Percentiles rank a stretch among this genome's conserved stretches.
phyloP scores from a whole-genome alignment of 2,797 vertebrate genomes.

The Schizopygopsis malacanthus region DNA sequence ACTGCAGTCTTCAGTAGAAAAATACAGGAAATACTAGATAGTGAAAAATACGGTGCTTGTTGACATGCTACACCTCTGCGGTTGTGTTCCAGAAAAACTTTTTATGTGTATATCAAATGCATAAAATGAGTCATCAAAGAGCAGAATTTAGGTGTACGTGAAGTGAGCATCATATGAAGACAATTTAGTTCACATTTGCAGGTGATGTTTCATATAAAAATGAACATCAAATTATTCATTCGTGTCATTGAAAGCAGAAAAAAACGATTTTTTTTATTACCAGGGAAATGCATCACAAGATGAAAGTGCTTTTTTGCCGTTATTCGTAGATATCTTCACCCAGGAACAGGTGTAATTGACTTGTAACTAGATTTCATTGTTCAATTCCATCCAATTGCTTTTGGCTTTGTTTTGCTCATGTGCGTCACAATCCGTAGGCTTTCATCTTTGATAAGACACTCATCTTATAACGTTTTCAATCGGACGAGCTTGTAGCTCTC shows the following conservation, averaged over 20 bases:
- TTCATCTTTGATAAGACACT: constrained; percentile 44
- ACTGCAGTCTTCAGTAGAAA: not conserved
- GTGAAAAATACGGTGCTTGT: constrained; percentile 25
- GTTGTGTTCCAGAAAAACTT: not conserved
- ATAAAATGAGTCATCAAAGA: constrained; percentile 38
- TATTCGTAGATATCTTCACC: constrained; percentile 25
- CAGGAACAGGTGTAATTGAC: constrained; percentile 33
- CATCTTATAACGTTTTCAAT: constrained; percentile 18
- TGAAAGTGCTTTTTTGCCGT: constrained; percentile 17
- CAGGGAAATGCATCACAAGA: constrained; percentile 34
- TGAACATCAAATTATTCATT: constrained; percentile 33
- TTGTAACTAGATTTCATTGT: constrained; percentile 48
- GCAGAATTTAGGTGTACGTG: constrained; percentile 8
- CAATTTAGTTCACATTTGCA: not conserved
- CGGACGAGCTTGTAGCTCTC: not conserved
- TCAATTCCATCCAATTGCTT: constrained; percentile 40
- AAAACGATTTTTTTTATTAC: not conserved
- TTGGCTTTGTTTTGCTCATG: constrained; percentile 46
- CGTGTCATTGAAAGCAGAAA: constrained; percentile 14
- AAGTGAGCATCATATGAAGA: constrained; percentile 52
- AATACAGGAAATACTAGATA: constrained; percentile 20
- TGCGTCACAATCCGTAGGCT: constrained; percentile 40
- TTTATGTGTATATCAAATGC: not conserved
- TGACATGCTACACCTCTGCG: not conserved
- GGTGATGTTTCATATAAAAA: constrained; percentile 28